Conservation (phyloP, 2,113 vertebrate genomes). For the Oceanodroma tethys region DNA sequence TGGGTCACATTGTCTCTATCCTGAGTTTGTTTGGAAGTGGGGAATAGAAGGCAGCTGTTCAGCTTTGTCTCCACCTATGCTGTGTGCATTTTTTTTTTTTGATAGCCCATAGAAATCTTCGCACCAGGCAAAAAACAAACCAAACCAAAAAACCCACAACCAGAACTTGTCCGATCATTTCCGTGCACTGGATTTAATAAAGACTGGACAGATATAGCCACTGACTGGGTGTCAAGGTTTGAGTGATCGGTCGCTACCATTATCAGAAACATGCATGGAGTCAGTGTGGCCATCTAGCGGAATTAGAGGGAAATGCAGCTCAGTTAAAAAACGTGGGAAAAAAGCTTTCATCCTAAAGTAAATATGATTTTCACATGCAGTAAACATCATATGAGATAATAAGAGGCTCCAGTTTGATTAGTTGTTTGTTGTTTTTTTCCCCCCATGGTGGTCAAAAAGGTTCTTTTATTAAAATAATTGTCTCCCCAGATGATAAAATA, state of each 20-base stretch:
- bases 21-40: neutral
- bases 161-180: neutral
- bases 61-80: neutral
- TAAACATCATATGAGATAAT: neutral
- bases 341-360: neutral
- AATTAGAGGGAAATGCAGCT: neutral
- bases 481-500: neutral
- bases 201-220: neutral
- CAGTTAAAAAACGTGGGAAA: neutral
- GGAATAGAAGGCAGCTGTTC: neutral
- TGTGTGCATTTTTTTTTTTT: neutral
- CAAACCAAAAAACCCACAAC: neutral
- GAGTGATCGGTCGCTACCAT: accelerated
- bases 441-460: neutral
- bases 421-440: neutral
- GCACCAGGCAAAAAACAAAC: neutral
- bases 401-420: neutral
- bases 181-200: neutral
- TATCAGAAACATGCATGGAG: too few species aligned
- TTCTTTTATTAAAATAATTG: neutral
- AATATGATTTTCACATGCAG: neutral
- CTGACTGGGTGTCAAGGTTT: neutral
- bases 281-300: neutral
- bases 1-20: neutral
- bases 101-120: neutral